Base-by-base conservation (phyloP, 2,113 vertebrate genomes). In the Petaurus breviceps region DNA sequence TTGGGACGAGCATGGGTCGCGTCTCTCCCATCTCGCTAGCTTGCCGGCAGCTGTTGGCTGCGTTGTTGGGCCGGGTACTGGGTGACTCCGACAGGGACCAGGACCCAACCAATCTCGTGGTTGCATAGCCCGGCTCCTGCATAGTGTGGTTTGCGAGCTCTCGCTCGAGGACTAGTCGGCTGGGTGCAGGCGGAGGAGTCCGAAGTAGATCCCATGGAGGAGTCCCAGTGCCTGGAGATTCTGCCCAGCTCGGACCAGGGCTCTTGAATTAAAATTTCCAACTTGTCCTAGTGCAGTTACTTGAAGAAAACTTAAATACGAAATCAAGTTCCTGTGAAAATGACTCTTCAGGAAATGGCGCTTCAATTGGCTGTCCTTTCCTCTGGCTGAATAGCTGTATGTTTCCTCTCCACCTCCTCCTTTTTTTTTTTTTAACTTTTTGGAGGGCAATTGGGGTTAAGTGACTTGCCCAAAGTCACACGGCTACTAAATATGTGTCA, bases 261-360 rank as follows among this genome's bases (percentile, higher is more conserved):
- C 68, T 77, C 4, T 19, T 37, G 37, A n/a, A 19, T 77, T n/a
- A 77, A n/a, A n/a, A n/a, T 77, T 16, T n/a, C 37, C 14, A 19
- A n/a, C 96, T 77, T 77, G 12, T 37, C 68, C 4, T 37, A 8
- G 37, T 77, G n/a, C 37, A 7, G 68, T n/a, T n/a, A 77, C 37
- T n/a, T 77, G 37, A 19, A 77, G 37, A 14, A n/a, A 16, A 43
- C 84, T 22, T 47, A 14, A 91, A 90, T 23, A 93, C 16, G 91
- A 95, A 84, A 52, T 92, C 90, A 93, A 92, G n/a, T 50, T 84
- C 0, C 0, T 93, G 23, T 93, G 22, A 95, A 16, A 43, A 99
- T 98, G 98, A 98, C 95, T 22, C 99, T 99, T 84, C 99, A 99
- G 61, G 99, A 98, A 0, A 95, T 99, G 91, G 99, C 99, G 51